Base-by-base conservation (phyloP, 2,888 invertebrate genomes). In the Eupithecia insigniata region DNA sequence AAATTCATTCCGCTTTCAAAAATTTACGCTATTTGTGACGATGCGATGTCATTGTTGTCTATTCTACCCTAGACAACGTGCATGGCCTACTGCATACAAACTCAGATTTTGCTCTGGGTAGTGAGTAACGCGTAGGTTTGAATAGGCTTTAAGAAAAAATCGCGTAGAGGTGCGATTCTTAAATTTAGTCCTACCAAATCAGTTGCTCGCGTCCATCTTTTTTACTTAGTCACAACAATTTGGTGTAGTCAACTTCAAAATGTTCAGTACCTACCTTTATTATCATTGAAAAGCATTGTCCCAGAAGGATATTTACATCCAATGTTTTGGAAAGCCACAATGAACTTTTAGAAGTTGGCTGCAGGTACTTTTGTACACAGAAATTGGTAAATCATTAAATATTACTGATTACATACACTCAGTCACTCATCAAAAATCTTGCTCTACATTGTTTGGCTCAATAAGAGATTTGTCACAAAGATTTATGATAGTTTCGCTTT, bases 341-440 rank as follows among this genome's bases (percentile, higher is more conserved):
- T 28, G 30, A 60, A 60, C 18, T 60, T 30, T 60, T 60, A 7
- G 18, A 30, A 60, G 36, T 22, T 26, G 22, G 34, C 64, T 64
- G 34, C 34, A 66, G 66, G 26, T 66, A 70, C 67, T 55, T 67
- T 73, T 60, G 55, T 68, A 67, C 60, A 34, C 72, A 68, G 67
- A 70, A 64, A 55, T 67, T 65, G 71, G 66, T 74, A 67, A 46
- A 68, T 55, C 71, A 64, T 69, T 26, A 58, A 66, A 90, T 89
- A 90, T 90, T 89, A 88, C 68, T 66, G 64, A 71, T 75, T 70
- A 74, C 72, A 66, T 74, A 81, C 83, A 83, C 85, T 88, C 89
- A 88, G 87, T 89, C 89, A 87, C 84, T 82, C 87, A 79, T 74
- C n/a, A n/a, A 76, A 79, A 81, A 78, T 83, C 81, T 76, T 76